phyloP scores from a whole-genome alignment of 2,797 vertebrate species.

The Chromobotia macracanthus region DNA sequence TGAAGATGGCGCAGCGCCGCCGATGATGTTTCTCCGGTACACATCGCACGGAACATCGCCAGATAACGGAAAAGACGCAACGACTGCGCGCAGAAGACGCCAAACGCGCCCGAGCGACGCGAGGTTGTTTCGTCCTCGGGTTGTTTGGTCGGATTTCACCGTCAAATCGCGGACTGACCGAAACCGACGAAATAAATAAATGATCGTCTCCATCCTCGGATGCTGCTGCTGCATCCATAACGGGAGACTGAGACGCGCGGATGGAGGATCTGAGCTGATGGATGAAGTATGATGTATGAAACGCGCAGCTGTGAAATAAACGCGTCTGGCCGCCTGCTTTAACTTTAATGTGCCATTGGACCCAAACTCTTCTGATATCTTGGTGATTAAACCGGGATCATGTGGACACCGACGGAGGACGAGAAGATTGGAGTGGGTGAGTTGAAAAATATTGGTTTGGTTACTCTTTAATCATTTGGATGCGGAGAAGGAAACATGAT shows the following conservation, averaged over 20 bases:
- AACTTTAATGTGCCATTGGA: constrained; percentile 56
- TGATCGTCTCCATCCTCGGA: constrained; percentile 50
- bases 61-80: neutral
- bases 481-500: too few relatives aligned
- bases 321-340: neutral
- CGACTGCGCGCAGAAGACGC: neutral
- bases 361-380: constrained; percentile 51
- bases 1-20: constrained; percentile 78
- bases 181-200: constrained; percentile 57
- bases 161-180: constrained; percentile 22
- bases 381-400: constrained; percentile 69
- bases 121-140: constrained; percentile 11
- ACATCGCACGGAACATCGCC: neutral
- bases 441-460: constrained; percentile 63
- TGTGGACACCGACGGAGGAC: constrained; percentile 93
- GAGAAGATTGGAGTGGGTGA: constrained; percentile 95
- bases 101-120: neutral
- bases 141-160: constrained; percentile 9
- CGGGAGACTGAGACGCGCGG: constrained; percentile 53
- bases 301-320: constrained; percentile 14
- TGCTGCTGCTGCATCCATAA: constrained; percentile 36
- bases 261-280: constrained; percentile 41
- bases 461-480: neutral
- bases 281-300: constrained; percentile 16
- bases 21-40: constrained; percentile 43